Evolutionary conservation across 1,140 invertebrate genomes (phyloP).

Genomic region (Venustaconcha ellipsiformis): DNA sequence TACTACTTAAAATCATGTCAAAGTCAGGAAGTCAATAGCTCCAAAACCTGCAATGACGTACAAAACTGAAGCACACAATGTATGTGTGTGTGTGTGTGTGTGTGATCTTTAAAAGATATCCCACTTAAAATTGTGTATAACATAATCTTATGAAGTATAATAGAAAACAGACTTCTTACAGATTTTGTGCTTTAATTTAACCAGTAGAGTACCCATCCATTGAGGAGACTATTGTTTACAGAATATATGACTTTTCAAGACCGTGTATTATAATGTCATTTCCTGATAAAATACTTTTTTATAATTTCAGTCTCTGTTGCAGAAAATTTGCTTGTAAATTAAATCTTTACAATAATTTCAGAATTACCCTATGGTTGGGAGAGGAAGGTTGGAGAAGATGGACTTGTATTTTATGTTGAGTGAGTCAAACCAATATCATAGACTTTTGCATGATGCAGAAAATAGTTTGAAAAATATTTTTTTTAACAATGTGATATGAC

Average conservation of each 20-base stretch:
- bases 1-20: no score
- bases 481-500: neutral
- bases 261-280: neutral
- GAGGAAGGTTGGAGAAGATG: conserved; percentile 79
- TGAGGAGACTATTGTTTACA: neutral
- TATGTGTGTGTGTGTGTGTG: no score
- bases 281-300: neutral
- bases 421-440: conserved; percentile 45
- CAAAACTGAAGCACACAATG: no score
- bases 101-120: no score
- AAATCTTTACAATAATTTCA: conserved; percentile 34
- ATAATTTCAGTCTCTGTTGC: neutral
- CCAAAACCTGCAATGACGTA: no score
- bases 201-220: neutral
- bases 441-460: conserved; percentile 2
- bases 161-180: neutral
- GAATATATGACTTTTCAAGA: neutral
- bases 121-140: no score
- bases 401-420: conserved; percentile 79
- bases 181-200: neutral
- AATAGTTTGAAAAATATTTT: neutral
- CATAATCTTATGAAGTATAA: no score
- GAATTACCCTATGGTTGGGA: conserved; percentile 93
- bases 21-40: no score
- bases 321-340: neutral